Evolutionary conservation across 2,797 vertebrate genomes (phyloP).

Genomic region (Staurois parvus): DNA sequence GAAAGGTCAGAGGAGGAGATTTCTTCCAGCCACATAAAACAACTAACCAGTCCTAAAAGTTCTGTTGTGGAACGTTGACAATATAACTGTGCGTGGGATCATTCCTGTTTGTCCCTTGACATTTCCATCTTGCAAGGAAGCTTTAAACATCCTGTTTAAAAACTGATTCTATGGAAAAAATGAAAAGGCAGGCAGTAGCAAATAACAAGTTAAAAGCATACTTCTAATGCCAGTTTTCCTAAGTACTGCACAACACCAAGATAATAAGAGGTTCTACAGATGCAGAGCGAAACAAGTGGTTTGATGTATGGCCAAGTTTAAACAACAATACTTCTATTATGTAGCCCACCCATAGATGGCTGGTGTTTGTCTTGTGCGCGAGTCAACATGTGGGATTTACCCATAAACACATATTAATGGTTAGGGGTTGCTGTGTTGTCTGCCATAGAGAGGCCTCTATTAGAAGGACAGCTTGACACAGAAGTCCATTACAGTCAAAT

Average conservation of each 20-base stretch:
- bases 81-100: slow-evolving; percentile 29
- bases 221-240: background rate
- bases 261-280: slow-evolving; percentile 2
- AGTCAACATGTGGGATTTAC: background rate
- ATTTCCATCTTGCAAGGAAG: slow-evolving; percentile 32
- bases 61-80: background rate
- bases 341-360: background rate
- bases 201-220: background rate
- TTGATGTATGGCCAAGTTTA: background rate
- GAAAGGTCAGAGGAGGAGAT: no score
- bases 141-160: slow-evolving; percentile 43
- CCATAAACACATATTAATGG: background rate
- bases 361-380: background rate
- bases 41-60: background rate
- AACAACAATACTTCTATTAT: no score
- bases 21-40: background rate
- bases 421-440: background rate
- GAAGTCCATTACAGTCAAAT: background rate
- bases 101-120: slow-evolving; percentile 21
- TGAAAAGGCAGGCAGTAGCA: background rate
- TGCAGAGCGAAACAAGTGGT: background rate
- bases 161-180: slow-evolving; percentile 4
- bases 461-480: background rate
- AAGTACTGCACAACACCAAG: slow-evolving; percentile 3
- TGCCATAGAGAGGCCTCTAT: background rate